phyloP scores from a whole-genome alignment of 2,797 vertebrate genomes.

The Oryzias dopingdopingensis region DNA sequence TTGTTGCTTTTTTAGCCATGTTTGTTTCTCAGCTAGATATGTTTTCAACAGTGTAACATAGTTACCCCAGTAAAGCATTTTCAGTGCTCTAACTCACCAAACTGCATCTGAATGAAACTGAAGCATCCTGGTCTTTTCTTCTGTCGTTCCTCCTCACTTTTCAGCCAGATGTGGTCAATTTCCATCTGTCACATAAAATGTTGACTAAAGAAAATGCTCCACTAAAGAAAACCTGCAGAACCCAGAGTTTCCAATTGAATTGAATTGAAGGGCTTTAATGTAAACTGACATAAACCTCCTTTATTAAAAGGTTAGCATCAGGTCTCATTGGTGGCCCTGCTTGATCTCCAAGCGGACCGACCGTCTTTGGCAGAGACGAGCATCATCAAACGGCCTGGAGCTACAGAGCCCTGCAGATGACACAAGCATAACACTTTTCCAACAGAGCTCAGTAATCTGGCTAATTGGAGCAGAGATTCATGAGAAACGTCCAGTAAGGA shows the following conservation, averaged over 20 bases:
- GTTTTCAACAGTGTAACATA: too few species aligned
- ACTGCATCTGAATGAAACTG: too few species aligned
- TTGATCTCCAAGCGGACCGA: conserved; percentile 22
- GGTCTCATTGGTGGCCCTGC: conserved; percentile 26
- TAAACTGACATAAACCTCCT: conserved; percentile 9
- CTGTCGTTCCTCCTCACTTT: too few species aligned
- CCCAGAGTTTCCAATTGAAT: background rate
- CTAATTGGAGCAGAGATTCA: conserved; percentile 60
- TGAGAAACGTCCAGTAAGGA: conserved; percentile 41
- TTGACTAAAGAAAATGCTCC: background rate
- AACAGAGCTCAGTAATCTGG: conserved; percentile 52
- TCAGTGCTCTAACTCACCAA: too few species aligned
- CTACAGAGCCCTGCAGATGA: conserved; percentile 43
- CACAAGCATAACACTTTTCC: conserved; percentile 52
- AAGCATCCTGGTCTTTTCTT: too few species aligned
- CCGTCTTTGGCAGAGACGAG: conserved; percentile 18
- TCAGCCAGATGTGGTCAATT: too few species aligned
- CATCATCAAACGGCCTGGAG: conserved; percentile 1
- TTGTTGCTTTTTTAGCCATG: too few species aligned
- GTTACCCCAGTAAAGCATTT: too few species aligned
- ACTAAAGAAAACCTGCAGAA: background rate
- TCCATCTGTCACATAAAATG: too few species aligned
- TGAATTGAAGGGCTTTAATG: background rate
- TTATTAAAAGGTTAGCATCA: conserved; percentile 28
- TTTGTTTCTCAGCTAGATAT: too few species aligned